phyloP scores from a whole-genome alignment of 2,797 vertebrate genomes.

The Takifugu ocellatus region DNA sequence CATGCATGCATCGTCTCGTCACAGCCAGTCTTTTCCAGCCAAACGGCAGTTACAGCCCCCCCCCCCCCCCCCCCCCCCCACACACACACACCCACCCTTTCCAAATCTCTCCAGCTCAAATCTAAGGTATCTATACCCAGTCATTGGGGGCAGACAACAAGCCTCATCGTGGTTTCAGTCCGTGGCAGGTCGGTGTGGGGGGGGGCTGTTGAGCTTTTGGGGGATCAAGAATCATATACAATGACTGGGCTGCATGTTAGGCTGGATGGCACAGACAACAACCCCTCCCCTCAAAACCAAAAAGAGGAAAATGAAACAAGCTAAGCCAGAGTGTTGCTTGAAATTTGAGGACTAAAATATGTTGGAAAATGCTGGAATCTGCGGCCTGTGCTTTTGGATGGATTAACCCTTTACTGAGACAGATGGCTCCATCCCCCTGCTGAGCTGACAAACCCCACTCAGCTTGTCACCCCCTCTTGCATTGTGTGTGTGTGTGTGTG shows the following conservation, averaged over 20 bases:
- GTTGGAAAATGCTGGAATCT: conserved; percentile 76
- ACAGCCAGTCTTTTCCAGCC: conserved; percentile 41
- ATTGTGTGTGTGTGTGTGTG: conserved; percentile 21
- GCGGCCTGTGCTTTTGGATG: conserved; percentile 70
- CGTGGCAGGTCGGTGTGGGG: conserved; percentile 6
- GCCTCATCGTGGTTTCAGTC: no score
- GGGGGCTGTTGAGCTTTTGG: conserved; percentile 27
- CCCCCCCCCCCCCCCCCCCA: no score
- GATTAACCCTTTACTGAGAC: conserved; percentile 81
- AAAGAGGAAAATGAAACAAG: conserved; percentile 1
- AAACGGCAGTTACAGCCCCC: conserved; percentile 28
- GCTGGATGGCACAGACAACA: conserved; percentile 3
- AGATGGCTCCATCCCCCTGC: conserved; percentile 74
- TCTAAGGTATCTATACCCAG: no score
- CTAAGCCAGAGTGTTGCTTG: conserved; percentile 20
- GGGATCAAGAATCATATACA: conserved; percentile 45
- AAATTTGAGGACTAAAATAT: conserved; percentile 72
- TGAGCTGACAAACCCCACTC: conserved; percentile 62
- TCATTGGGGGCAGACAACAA: no score
- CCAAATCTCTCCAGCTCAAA: conserved; percentile 25
- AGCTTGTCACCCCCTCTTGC: conserved; percentile 44
- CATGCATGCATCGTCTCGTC: conserved; percentile 16
- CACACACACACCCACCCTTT: conserved; percentile 8
- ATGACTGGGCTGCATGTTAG: neutral
- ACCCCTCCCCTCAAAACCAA: neutral